A percentile compares a stretch with the other conserved stretches of the same genome.
These are phyloP conservation scores for Troides oblongomaculatus DNA, from an alignment of 2,888 invertebrate genomes.

Conservation along the genomic window DNA sequence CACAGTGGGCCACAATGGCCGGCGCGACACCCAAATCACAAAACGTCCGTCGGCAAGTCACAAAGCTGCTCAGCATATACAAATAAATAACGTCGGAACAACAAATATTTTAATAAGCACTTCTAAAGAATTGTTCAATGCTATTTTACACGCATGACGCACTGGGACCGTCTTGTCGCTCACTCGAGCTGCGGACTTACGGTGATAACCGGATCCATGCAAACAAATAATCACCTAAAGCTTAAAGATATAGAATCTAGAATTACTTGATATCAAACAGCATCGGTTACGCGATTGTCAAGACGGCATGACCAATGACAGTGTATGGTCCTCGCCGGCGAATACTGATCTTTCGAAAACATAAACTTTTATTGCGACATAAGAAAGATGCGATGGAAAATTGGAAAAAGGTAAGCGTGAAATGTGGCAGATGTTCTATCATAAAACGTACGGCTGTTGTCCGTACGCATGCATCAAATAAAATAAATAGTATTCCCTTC, in stretches of 20 bases:
- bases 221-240: slow-evolving; percentile 35
- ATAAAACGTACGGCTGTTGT: slow-evolving; percentile 47
- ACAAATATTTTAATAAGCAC: slow-evolving; percentile 80
- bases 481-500: slow-evolving; percentile 40
- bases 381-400: slow-evolving; percentile 68
- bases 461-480: slow-evolving; percentile 38
- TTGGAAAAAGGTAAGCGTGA: slow-evolving; percentile 71
- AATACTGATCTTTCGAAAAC: slow-evolving; percentile 64
- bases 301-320: slow-evolving; percentile 70
- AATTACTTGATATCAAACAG: slow-evolving; percentile 34
- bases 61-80: slow-evolving; percentile 71
- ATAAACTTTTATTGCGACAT: slow-evolving; percentile 69
- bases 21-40: slow-evolving; percentile 59
- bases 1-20: slow-evolving; percentile 65
- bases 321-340: slow-evolving; percentile 56
- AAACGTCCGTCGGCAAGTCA: slow-evolving; percentile 58
- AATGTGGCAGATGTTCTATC: slow-evolving; percentile 69
- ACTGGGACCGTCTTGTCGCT: slow-evolving; percentile 43
- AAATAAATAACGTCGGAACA: slow-evolving; percentile 77
- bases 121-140: slow-evolving; percentile 72
- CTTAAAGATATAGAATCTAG: slow-evolving; percentile 33
- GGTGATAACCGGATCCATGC: slow-evolving; percentile 27
- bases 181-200: slow-evolving; percentile 36
- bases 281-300: slow-evolving; percentile 47
- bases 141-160: slow-evolving; percentile 68